Base-by-base conservation (phyloP, 2,888 invertebrate genomes). In the Alsophila aescularia region DNA sequence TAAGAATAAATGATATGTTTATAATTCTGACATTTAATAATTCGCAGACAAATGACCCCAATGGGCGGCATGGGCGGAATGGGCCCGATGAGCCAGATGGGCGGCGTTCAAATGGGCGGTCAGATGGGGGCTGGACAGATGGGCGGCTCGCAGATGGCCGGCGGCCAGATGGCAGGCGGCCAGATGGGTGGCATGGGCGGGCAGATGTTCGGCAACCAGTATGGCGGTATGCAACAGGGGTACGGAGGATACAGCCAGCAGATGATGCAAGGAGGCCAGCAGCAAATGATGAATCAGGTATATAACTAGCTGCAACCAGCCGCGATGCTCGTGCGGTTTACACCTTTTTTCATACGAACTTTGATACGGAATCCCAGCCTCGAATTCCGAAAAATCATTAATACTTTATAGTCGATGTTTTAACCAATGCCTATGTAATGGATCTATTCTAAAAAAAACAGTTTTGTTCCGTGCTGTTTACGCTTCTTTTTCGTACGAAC, bases 221-320 rank as follows among this genome's bases (percentile, higher is more conserved):
- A 94, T 57, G 90, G 92, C 1, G 92, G 93, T 52, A 94, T 95
- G 93, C 94, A 94, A 72, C 93, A 93, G 49, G 83, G 89, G 0
- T 89, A 90, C 39, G 85, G 45, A 1, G 45, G 86, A 0, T 91
- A 90, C 58, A 74, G 86, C 0, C 92, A 92, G 67, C 92, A 90
- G 65, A 92, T 92, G 90, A 92, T 92, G 88, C 91, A 89, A 59
- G 83, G 87, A 2, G 88, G 92, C 1, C 92, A 92, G 56, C 91
- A 91, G 57, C 92, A 93, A 59, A 90, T 91, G 81, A 90, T 92
- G 85, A 90, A 83, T 64, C 92, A 92, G 85, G 92, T 92, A 63
- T n/a, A 9, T 29, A 15, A 32, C 6, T 18, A 24, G 24, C 1
- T 24, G 24, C 24, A 8, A 24, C 7, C 3, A 7, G 24, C 24